Conservation (phyloP, 1,140 invertebrate genomes). For the Neodiprion virginianus region DNA sequence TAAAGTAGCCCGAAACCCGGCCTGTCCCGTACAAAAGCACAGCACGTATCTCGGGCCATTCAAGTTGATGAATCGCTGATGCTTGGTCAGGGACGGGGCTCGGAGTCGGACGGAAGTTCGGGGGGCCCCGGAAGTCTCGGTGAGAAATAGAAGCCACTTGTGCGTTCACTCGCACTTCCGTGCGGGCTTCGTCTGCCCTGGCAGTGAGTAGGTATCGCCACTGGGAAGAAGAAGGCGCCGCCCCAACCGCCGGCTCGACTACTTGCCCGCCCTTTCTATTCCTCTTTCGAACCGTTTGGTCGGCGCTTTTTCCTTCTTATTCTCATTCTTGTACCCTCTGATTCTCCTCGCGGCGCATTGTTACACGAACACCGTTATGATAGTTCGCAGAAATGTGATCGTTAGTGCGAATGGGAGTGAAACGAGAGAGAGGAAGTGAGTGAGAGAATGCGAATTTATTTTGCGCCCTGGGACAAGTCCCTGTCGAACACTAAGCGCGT, state of each 20-base stretch:
- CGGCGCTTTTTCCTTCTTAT: too few species aligned
- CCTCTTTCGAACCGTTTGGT: too few species aligned
- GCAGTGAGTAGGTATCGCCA: not conserved
- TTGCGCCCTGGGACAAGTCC: too few species aligned
- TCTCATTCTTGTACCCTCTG: too few species aligned
- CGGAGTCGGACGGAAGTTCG: not conserved
- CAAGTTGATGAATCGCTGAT: constrained; percentile 2
- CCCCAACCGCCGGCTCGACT: not conserved
- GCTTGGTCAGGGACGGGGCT: not conserved
- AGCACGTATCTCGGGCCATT: not conserved
- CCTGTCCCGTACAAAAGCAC: not conserved
- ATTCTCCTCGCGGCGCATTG: too few species aligned
- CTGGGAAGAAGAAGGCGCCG: not conserved
- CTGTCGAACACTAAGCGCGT: too few species aligned
- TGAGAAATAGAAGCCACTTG: constrained; percentile 7
- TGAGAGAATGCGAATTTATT: too few species aligned
- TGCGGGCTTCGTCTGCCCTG: not conserved
- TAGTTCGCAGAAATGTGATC: too few species aligned
- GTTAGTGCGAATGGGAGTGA: too few species aligned
- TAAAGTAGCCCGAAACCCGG: not conserved
- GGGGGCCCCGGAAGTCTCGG: not conserved
- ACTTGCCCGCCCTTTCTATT: too few species aligned
- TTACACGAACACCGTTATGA: too few species aligned
- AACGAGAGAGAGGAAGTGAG: too few species aligned
- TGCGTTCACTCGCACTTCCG: constrained; percentile 6